Conservation (phyloP, 2,113 vertebrate genomes). For the Hippocampus abdominalis region DNA sequence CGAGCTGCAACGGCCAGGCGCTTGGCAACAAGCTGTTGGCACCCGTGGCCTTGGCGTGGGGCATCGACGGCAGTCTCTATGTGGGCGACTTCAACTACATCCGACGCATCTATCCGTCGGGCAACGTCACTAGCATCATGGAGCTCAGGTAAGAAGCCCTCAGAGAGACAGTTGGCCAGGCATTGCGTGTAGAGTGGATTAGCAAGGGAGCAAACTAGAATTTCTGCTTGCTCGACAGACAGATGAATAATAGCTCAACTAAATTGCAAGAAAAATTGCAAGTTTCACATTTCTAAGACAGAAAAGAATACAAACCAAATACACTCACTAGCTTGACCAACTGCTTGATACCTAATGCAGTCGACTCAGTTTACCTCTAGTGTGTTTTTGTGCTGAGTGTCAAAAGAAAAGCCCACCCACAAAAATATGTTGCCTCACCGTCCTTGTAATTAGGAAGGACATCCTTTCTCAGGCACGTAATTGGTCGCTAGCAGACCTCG, state of each 20-base stretch:
- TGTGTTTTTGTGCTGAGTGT: not conserved
- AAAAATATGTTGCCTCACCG: conserved; percentile 17
- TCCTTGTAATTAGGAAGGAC: conserved; percentile 64
- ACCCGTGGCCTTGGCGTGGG: conserved; percentile 90
- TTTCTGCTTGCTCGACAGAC: not conserved
- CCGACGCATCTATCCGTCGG: conserved; percentile 91
- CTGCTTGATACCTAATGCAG: no score
- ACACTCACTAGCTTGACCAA: no score
- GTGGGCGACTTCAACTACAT: conserved; percentile 99
- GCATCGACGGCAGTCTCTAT: conserved; percentile 91
- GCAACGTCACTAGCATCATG: conserved; percentile 95
- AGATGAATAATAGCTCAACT: no score
- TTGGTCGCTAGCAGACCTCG: conserved; percentile 57
- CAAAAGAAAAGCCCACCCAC: not conserved
- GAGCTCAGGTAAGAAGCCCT: conserved; percentile 85
- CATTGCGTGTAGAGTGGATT: not conserved
- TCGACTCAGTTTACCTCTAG: no score
- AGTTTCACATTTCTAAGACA: no score
- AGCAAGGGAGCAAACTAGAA: not conserved
- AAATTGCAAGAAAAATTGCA: no score
- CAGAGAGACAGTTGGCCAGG: not conserved
- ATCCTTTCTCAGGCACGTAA: conserved; percentile 61
- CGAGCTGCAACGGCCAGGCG: conserved; percentile 95
- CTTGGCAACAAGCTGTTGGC: conserved; percentile 97
- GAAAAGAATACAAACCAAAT: no score